Evolutionary conservation across 2,113 vertebrate species (phyloP), one percentile per base, ranked within the genome.

Genomic region (Pelvicachromis taeniatus): DNA sequence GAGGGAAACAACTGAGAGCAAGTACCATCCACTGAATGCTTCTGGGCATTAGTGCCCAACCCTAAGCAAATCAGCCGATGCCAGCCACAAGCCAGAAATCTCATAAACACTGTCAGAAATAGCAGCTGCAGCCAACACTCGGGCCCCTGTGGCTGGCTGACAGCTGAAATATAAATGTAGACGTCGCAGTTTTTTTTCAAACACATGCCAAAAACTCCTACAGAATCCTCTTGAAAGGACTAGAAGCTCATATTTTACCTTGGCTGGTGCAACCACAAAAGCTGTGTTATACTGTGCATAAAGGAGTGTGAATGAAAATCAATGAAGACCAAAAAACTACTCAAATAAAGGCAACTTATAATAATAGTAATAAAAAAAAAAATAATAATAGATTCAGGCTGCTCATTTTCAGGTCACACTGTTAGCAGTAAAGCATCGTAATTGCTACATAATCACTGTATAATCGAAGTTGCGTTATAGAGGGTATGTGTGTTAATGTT

Each of bases 51-150:
- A 88, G 85, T 52, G 87, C 77, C 86, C 82, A 83, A 59, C 87
- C 85, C 88, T 81, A 83, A 87, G 55, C 81, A 77, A 89, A 89
- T 88, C 81, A 84, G 63, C 45, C 80, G 82, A 80, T 80, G 78
- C 63, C 78, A 87, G 58, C 81, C 85, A 33, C 26, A 75, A 53
- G 63, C 68, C 80, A 84, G 83, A 78, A 79, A 53, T 55, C 88
- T 90, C 83, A 88, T 89, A 93, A 91, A 90, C 91, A 91, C 38
- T 17, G 83, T 87, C 87, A 88, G 85, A 90, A 95, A 94, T 90
- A 92, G 88, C 84, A 88, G 81, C 56, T 31, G 23, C 80, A 85
- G 80, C 80, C 82, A 89, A 78, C 63, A 81, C 9, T 14, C 29
- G 29, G 33, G 17, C 75, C 4, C 35, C 56, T 12, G 21, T 31